phyloP scores from a whole-genome alignment of 2,113 vertebrate species.

The Pachyramphus minor region DNA sequence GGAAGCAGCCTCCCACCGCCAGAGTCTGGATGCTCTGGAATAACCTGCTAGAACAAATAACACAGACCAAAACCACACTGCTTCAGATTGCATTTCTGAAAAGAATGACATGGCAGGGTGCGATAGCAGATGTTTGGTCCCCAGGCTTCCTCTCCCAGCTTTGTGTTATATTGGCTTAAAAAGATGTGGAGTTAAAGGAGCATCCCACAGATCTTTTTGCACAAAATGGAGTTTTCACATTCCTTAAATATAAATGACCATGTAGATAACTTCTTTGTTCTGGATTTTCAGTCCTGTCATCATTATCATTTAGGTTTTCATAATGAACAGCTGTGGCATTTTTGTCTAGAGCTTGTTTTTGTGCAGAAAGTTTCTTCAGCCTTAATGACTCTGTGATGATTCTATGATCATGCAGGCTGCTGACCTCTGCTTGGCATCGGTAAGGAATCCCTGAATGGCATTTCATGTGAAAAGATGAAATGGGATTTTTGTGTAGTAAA shows the following conservation, averaged over 20 bases:
- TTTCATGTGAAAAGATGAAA: neutral
- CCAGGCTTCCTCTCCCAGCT: neutral
- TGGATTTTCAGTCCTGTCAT: neutral
- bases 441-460: neutral
- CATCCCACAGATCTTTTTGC: neutral
- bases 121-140: neutral
- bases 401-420: neutral
- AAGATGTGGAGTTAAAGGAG: neutral
- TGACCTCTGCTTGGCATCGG: neutral
- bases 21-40: neutral
- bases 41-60: neutral
- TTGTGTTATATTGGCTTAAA: slow-evolving; percentile 5
- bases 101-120: neutral
- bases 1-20: fast-evolving
- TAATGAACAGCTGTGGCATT: neutral
- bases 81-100: neutral
- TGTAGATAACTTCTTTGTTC: neutral
- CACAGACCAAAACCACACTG: neutral
- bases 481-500: no score
- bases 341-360: neutral
- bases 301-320: neutral
- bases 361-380: neutral
- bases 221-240: neutral
- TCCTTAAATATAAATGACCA: neutral
- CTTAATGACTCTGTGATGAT: neutral